Evolutionary conservation across 2,113 vertebrate genomes (phyloP).

Genomic region (Neotragus moschatus): DNA sequence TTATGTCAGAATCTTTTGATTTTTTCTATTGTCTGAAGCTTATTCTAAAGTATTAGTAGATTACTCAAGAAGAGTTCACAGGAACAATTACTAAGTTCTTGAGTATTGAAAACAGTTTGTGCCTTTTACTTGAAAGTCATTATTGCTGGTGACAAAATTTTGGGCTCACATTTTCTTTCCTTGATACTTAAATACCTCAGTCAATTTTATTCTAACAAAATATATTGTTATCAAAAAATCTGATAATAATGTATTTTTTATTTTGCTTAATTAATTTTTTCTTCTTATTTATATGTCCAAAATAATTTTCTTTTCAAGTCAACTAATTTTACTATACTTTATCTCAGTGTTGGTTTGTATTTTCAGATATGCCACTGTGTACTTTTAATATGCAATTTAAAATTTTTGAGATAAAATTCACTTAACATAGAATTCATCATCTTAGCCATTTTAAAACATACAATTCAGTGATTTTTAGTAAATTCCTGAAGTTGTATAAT

Average conservation of each 20-base stretch:
- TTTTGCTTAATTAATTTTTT: background rate
- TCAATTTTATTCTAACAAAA: background rate
- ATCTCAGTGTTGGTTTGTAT: background rate
- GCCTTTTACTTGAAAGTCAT: background rate
- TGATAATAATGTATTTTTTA: background rate
- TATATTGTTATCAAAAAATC: background rate
- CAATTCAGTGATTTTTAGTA: background rate
- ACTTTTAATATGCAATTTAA: background rate
- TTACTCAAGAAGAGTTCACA: background rate
- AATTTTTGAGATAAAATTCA: background rate
- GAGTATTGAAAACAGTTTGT: background rate
- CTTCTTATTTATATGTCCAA: background rate
- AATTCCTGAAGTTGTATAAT: background rate
- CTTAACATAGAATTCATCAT: background rate
- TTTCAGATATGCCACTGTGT: background rate
- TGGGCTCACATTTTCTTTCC: background rate
- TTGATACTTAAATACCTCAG: background rate
- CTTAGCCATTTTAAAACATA: background rate
- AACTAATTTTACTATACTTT: background rate
- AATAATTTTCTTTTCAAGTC: background rate
- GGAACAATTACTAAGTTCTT: background rate
- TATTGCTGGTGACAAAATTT: background rate
- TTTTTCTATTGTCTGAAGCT: background rate
- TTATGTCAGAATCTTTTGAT: background rate
- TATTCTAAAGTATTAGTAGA: background rate